Evolutionary conservation across 2,113 vertebrate genomes (phyloP).

Genomic region (Mormoops blainvillei): DNA sequence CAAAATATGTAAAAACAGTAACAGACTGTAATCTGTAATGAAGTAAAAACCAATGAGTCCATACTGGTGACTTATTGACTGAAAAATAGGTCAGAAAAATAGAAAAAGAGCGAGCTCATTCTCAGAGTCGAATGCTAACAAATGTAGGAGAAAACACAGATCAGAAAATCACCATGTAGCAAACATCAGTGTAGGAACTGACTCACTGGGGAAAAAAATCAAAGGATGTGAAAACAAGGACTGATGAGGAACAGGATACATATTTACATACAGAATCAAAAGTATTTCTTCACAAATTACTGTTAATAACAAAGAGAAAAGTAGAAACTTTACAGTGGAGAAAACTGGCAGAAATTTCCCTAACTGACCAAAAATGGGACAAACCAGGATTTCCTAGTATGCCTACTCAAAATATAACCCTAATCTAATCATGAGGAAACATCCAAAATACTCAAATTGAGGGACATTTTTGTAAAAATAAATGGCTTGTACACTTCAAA

Average conservation of each 20-base stretch:
- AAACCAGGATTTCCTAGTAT: not conserved
- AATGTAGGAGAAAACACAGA: not conserved
- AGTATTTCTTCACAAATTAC: not conserved
- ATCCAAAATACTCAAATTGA: not conserved
- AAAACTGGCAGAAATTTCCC: not conserved
- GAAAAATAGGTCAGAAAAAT: not conserved
- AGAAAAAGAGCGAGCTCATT: not conserved
- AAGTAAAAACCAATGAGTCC: not conserved
- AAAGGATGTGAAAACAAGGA: not conserved
- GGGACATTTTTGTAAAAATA: not conserved
- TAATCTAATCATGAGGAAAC: not conserved
- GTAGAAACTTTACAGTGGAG: not conserved
- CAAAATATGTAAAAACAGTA: not conserved
- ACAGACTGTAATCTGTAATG: not conserved
- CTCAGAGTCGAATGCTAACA: not conserved
- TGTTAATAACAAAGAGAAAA: conserved; percentile 8
- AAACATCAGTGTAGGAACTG: not conserved
- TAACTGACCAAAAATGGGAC: not conserved
- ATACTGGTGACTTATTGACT: not conserved
- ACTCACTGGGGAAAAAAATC: not conserved
- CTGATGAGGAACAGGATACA: not conserved
- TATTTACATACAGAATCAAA: not conserved
- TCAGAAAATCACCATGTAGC: not conserved
- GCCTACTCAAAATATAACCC: not conserved
- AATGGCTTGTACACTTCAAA: not conserved